phyloP scores from a whole-genome alignment of 2,888 invertebrate species.

The Caenorhabditis sp. region DNA sequence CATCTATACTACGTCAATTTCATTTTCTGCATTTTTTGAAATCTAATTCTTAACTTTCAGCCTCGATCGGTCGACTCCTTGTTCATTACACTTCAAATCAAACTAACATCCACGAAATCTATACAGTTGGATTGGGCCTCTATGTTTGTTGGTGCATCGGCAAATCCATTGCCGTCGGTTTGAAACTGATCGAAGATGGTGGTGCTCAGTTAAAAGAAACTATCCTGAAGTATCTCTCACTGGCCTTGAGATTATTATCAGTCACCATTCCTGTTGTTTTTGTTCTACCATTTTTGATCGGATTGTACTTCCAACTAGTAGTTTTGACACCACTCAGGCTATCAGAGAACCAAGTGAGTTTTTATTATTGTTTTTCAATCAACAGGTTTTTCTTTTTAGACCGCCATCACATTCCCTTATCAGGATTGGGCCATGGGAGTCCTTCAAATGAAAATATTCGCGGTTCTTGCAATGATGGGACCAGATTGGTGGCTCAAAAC shows the following conservation, averaged over 20 bases:
- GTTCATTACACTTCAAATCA: slow-evolving; percentile 71
- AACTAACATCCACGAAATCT: slow-evolving; percentile 81
- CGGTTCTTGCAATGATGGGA: slow-evolving; percentile 95
- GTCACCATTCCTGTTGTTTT: slow-evolving; percentile 81
- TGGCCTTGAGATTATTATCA: slow-evolving; percentile 73
- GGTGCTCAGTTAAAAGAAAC: background rate
- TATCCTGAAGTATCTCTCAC: slow-evolving; percentile 3
- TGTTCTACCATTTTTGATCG: slow-evolving; percentile 89
- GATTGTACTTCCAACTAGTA: slow-evolving; percentile 88
- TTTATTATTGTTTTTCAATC: slow-evolving; percentile 77
- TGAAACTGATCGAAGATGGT: slow-evolving; percentile 21
- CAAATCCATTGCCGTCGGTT: slow-evolving; percentile 72
- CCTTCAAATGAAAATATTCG: slow-evolving; percentile 94
- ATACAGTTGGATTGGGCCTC: slow-evolving; percentile 84
- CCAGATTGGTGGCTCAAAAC: slow-evolving; percentile 91
- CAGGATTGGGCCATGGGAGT: slow-evolving; percentile 97
- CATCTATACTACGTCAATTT: too few species aligned
- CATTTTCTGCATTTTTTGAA: too few species aligned
- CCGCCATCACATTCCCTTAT: slow-evolving; percentile 78
- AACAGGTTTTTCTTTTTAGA: slow-evolving; percentile 74
- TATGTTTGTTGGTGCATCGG: slow-evolving; percentile 94
- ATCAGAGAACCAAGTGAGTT: slow-evolving; percentile 74
- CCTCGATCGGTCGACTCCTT: slow-evolving; percentile 78
- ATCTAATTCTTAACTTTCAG: slow-evolving; percentile 73
- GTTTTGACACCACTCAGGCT: slow-evolving; percentile 89